Conservation (phyloP, 2,888 invertebrate species). For the Polydrusus cervinus region DNA sequence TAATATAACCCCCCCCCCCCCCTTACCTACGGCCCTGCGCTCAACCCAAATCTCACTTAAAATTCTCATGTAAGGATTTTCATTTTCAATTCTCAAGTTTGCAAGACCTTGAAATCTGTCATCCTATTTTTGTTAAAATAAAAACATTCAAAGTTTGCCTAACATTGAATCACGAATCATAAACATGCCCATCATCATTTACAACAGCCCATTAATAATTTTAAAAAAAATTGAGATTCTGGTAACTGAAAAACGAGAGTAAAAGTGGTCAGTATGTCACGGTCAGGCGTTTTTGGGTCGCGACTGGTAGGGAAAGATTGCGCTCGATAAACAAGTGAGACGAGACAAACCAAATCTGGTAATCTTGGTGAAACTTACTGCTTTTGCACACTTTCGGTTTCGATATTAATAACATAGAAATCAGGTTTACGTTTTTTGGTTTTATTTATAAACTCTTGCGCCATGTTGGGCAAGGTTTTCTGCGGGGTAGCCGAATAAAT, state of each 20-base stretch:
- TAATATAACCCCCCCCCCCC: too few species aligned
- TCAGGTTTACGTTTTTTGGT: slow-evolving; percentile 24
- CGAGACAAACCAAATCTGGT: slow-evolving; percentile 49
- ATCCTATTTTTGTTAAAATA: too few species aligned
- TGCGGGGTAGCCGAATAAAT: neutral
- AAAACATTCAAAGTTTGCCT: too few species aligned
- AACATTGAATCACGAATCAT: too few species aligned
- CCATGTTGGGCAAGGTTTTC: slow-evolving; percentile 21
- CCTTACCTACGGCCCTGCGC: too few species aligned
- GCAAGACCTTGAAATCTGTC: too few species aligned
- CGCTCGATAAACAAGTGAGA: slow-evolving; percentile 34
- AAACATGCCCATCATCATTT: slow-evolving; percentile 31
- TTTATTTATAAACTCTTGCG: slow-evolving; percentile 20
- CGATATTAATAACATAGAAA: slow-evolving; percentile 29
- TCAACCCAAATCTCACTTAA: too few species aligned
- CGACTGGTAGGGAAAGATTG: slow-evolving; percentile 41
- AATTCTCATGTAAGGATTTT: too few species aligned
- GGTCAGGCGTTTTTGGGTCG: slow-evolving; percentile 38
- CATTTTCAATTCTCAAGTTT: too few species aligned
- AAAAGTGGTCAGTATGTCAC: slow-evolving; percentile 64
- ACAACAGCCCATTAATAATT: slow-evolving; percentile 27
- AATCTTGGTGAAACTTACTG: slow-evolving; percentile 41
- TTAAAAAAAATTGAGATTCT: slow-evolving; percentile 36
- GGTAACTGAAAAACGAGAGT: slow-evolving; percentile 58
- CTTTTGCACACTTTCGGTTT: slow-evolving; percentile 41